These are phyloP conservation scores for Chionodraco myersi DNA, from an alignment of 2,113 vertebrate species.

Conservation along the genomic window DNA sequence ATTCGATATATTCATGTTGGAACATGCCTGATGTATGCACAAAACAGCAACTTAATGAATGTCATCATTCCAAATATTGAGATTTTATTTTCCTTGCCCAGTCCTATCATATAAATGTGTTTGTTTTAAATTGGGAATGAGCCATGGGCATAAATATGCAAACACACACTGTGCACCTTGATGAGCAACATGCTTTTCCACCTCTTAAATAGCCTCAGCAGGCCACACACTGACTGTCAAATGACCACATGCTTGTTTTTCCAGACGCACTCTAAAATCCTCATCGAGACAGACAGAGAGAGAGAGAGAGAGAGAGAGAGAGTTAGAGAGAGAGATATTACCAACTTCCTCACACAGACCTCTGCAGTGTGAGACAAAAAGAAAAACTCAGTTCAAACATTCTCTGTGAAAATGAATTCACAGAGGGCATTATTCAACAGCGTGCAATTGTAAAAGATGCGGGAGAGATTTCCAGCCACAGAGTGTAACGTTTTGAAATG, in stretches of 20 bases:
- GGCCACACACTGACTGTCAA: constrained; percentile 38
- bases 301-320: not conserved
- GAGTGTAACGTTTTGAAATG: constrained; percentile 33
- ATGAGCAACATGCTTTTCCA: constrained; percentile 29
- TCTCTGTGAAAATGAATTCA: constrained; percentile 25
- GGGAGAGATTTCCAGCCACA: constrained; percentile 1
- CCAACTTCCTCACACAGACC: constrained; percentile 23
- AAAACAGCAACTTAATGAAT: constrained; percentile 4
- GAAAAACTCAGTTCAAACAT: constrained; percentile 7
- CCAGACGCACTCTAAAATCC: constrained; percentile 3
- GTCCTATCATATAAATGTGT: not conserved
- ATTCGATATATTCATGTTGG: not conserved
- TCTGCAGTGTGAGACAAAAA: constrained; percentile 2
- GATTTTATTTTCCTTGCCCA: constrained; percentile 10
- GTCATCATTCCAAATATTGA: not conserved
- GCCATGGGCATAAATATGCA: constrained; percentile 36
- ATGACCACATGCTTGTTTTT: constrained; percentile 44
- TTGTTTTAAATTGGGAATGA: constrained; percentile 6
- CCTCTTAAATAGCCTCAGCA: constrained; percentile 29
- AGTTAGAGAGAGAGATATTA: not conserved
- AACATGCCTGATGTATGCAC: not conserved
- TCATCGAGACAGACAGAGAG: not conserved
- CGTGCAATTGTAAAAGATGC: constrained; percentile 40
- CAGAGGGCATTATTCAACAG: constrained; percentile 52
- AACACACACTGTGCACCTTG: constrained; percentile 1